Percentiles rank a stretch among this genome's conserved stretches.
Evolutionary conservation across 2,888 invertebrate genomes (phyloP).

Genomic region (Schrankia costaestrigalis): DNA sequence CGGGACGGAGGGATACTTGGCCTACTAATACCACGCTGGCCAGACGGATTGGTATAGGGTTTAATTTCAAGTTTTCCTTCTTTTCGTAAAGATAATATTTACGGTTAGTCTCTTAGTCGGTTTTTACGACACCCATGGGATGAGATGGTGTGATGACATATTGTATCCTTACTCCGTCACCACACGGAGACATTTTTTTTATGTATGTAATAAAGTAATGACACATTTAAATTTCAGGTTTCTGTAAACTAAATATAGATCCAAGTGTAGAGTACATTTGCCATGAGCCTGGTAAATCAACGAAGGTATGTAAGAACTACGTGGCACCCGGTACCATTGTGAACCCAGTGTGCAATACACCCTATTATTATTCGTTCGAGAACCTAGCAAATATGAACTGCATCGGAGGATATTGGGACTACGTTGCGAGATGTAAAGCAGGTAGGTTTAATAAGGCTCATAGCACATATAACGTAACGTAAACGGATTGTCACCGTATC

Average conservation of each 20-base stretch:
- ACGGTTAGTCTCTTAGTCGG: no score
- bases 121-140: no score
- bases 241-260: slow-evolving; percentile 2
- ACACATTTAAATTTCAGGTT: slow-evolving; percentile 1
- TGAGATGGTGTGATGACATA: neutral
- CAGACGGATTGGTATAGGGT: no score
- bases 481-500: no score
- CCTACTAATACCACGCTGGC: no score
- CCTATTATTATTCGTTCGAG: neutral
- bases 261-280: slow-evolving; percentile 1
- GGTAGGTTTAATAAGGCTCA: neutral
- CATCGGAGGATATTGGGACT: slow-evolving; percentile 1
- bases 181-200: neutral
- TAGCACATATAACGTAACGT: no score
- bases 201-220: neutral
- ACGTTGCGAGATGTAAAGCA: slow-evolving; percentile 1
- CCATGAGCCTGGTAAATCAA: neutral
- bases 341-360: slow-evolving; percentile 1
- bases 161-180: neutral
- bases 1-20: neutral
- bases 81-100: no score
- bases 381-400: slow-evolving; percentile 2
- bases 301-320: neutral
- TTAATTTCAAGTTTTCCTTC: no score
- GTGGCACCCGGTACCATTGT: slow-evolving; percentile 2